Evolutionary conservation across 2,113 vertebrate genomes (phyloP).

Genomic region (Bungarus multicinctus): DNA sequence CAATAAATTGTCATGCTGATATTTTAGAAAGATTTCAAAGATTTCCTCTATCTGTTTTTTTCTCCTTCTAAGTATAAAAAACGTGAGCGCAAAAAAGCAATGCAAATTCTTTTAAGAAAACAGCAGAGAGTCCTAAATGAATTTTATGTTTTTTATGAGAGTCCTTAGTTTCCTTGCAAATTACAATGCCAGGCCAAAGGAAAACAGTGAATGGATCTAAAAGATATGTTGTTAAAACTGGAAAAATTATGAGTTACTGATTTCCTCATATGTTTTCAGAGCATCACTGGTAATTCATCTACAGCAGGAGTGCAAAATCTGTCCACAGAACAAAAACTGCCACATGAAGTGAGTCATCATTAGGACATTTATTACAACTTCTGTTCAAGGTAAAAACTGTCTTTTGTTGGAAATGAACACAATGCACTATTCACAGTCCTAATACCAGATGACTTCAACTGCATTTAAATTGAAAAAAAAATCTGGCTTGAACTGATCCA

Average conservation of each 20-base stretch:
- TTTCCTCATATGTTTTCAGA: background rate
- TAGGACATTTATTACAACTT: slow-evolving; percentile 16
- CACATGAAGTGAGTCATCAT: background rate
- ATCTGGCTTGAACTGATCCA: background rate
- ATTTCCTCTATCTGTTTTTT: background rate
- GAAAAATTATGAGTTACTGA: background rate
- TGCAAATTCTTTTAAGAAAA: background rate
- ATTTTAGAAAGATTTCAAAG: background rate
- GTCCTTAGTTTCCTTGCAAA: background rate
- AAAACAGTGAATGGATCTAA: background rate
- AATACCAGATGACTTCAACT: background rate
- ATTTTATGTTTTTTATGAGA: background rate
- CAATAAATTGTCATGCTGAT: background rate
- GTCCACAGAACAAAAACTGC: background rate
- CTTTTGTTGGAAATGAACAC: slow-evolving; percentile 19
- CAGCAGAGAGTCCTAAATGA: background rate
- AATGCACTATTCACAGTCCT: background rate
- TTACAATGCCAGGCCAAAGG: background rate
- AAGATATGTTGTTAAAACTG: background rate
- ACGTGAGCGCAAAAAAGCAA: background rate
- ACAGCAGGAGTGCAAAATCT: background rate
- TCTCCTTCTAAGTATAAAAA: background rate
- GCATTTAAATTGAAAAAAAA: background rate
- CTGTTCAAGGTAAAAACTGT: background rate
- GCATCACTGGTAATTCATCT: background rate